Conservation (phyloP, 2,113 vertebrate genomes). For the Aphyosemion australe region DNA sequence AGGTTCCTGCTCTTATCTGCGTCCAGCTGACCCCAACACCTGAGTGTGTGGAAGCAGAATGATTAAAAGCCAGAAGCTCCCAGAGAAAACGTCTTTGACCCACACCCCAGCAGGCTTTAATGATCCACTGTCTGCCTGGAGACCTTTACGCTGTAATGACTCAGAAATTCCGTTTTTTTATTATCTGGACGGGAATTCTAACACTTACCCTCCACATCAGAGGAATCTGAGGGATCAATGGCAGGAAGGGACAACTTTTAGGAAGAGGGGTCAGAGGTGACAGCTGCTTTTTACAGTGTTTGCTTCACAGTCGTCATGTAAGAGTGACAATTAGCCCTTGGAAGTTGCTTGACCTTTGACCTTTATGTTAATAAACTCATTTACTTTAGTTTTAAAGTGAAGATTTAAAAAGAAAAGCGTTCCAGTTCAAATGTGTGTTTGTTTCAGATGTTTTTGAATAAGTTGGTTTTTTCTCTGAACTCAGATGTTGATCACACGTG, state of each 20-base stretch:
- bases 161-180: slow-evolving; percentile 45
- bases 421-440: slow-evolving; percentile 1
- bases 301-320: slow-evolving; percentile 53
- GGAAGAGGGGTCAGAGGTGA: slow-evolving; percentile 68
- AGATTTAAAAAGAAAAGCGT: neutral
- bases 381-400: slow-evolving; percentile 1
- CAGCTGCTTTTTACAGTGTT: slow-evolving; percentile 41
- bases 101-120: slow-evolving; percentile 27
- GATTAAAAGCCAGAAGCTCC: slow-evolving; percentile 13
- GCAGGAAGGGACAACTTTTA: slow-evolving; percentile 45
- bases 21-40: slow-evolving; percentile 10
- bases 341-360: slow-evolving; percentile 48
- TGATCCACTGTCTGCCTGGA: slow-evolving; percentile 19
- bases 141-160: slow-evolving; percentile 47
- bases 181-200: slow-evolving; percentile 66
- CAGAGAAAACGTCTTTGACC: slow-evolving; percentile 34
- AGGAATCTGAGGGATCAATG: slow-evolving; percentile 67
- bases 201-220: slow-evolving; percentile 65
- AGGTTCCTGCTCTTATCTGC: neutral
- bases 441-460: neutral
- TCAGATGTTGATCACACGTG: too few species aligned
- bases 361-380: slow-evolving; percentile 23
- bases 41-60: slow-evolving; percentile 1
- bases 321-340: slow-evolving; percentile 50
- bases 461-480: too few species aligned